phyloP scores from a whole-genome alignment of 2,888 invertebrate species.

The Dolomedes plantarius region DNA sequence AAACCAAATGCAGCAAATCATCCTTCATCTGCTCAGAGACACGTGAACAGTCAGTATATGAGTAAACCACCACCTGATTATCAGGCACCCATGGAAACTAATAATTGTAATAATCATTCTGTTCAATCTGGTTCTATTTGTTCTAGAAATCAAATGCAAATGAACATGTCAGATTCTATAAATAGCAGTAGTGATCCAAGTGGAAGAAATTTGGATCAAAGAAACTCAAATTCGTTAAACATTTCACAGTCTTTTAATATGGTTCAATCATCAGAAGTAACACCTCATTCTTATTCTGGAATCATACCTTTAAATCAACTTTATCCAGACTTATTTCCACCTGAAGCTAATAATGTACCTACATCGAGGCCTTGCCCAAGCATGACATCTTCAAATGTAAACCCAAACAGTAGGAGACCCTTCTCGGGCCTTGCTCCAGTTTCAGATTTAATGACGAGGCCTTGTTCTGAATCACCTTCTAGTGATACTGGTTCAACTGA shows the following conservation, averaged over 20 bases:
- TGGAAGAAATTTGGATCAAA: slow-evolving; percentile 21
- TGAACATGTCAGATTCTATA: slow-evolving; percentile 24
- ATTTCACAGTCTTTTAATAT: slow-evolving; percentile 32
- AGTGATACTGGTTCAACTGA: no score
- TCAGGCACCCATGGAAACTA: slow-evolving; percentile 42
- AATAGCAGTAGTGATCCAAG: slow-evolving; percentile 22
- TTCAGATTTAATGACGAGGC: not conserved
- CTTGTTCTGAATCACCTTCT: not conserved
- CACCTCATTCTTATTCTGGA: slow-evolving; percentile 26
- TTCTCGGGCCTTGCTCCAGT: not conserved
- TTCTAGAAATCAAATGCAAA: slow-evolving; percentile 18
- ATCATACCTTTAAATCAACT: not conserved
- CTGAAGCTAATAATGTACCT: not conserved
- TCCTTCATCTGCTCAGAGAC: slow-evolving; percentile 15
- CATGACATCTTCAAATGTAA: not conserved
- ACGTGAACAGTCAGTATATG: slow-evolving; percentile 32
- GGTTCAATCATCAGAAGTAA: slow-evolving; percentile 9
- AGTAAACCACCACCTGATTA: slow-evolving; percentile 56
- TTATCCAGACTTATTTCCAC: slow-evolving; percentile 10
- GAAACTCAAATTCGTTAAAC: slow-evolving; percentile 10
- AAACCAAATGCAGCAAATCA: slow-evolving; percentile 14
- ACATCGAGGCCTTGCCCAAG: slow-evolving; percentile 21
- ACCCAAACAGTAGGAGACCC: not conserved
- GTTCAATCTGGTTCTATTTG: slow-evolving; percentile 18
- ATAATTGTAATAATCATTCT: not conserved